Percentiles rank a stretch among this genome's conserved stretches.
phyloP scores from a whole-genome alignment of 23 tunicate genomes.

The Halocynthia aurantium region DNA sequence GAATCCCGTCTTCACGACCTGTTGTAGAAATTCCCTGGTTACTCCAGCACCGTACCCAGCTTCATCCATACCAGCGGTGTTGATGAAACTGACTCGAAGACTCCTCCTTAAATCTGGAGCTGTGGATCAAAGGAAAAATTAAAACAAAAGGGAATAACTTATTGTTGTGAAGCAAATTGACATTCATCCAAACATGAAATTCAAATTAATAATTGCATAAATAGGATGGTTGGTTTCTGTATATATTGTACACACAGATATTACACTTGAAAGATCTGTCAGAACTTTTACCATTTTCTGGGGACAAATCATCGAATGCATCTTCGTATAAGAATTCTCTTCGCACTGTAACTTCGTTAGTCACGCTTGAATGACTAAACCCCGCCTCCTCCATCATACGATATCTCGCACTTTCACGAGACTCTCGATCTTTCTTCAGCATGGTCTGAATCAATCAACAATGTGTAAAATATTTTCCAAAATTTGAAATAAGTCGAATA shows the following conservation, averaged over 20 bases:
- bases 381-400: conserved; percentile 61
- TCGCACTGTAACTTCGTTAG: conserved; percentile 52
- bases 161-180: neutral
- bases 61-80: conserved; percentile 67
- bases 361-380: conserved; percentile 25
- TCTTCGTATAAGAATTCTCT: conserved; percentile 80
- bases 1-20: conserved; percentile 63
- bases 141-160: neutral
- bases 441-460: conserved; percentile 29
- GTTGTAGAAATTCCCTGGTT: conserved; percentile 77
- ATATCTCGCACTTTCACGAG: conserved; percentile 44
- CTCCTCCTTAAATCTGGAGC: conserved; percentile 71
- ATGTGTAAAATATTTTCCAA: neutral
- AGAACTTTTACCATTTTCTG: conserved; percentile 42
- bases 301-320: conserved; percentile 78
- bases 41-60: conserved; percentile 90
- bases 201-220: neutral
- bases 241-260: neutral
- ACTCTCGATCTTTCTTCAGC: conserved; percentile 62
- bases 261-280: neutral
- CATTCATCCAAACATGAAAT: neutral
- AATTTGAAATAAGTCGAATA: neutral
- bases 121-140: neutral
- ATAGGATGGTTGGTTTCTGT: neutral
- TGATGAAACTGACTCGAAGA: conserved; percentile 61